These are phyloP conservation scores for Chymomyza procnemis DNA, from an alignment of 2,888 invertebrate species.

Conservation along the genomic window DNA sequence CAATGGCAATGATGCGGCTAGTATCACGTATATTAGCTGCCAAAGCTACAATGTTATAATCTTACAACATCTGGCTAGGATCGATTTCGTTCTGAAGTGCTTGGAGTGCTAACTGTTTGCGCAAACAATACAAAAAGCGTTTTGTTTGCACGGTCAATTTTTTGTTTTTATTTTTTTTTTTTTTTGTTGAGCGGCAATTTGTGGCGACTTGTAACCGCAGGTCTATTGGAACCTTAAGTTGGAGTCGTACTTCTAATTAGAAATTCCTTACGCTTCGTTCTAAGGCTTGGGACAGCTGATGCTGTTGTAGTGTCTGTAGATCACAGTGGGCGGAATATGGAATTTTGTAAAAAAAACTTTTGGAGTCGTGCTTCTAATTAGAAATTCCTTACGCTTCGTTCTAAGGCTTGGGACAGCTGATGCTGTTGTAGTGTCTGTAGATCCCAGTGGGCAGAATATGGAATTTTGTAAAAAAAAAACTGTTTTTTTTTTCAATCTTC, in stretches of 20 bases:
- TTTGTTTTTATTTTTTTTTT: constrained; percentile 63
- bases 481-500: too few relatives aligned
- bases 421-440: background rate
- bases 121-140: constrained; percentile 56
- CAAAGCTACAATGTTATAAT: background rate
- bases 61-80: background rate
- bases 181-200: constrained; percentile 65
- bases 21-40: constrained; percentile 2
- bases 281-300: background rate
- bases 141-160: constrained; percentile 55
- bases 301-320: background rate
- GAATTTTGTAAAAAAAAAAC: too few relatives aligned
- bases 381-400: constrained; percentile 68
- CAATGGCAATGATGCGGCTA: background rate
- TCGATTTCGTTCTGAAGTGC: constrained; percentile 28
- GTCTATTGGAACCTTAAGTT: constrained; percentile 18
- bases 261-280: constrained; percentile 68
- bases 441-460: background rate
- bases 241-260: constrained; percentile 71
- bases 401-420: constrained; percentile 3
- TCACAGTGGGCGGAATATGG: background rate
- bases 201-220: constrained; percentile 31
- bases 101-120: constrained; percentile 66
- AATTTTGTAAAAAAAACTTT: too few relatives aligned
- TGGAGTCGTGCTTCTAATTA: constrained; percentile 71